Evolutionary conservation across 2,888 invertebrate species (phyloP), one percentile per base, ranked within the genome.

Genomic region (Eupeodes latifasciatus): DNA sequence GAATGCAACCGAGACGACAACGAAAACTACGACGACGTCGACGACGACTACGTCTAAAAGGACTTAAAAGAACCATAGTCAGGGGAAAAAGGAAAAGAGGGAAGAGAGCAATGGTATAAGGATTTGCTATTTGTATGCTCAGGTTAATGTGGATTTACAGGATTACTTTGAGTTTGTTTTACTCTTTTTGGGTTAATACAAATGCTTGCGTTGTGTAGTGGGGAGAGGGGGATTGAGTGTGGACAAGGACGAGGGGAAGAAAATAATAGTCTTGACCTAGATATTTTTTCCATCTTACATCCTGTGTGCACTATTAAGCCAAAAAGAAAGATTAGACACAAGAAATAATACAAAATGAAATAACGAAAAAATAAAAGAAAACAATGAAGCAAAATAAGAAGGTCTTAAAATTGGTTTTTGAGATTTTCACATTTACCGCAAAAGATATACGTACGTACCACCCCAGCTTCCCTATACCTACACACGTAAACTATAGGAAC

Each of bases 71-170:
- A 6, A 40, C 40, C 40, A 7, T 7, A 9, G 9, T 9, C 40
- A 40, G 40, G 40, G 40, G 40, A 4, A 36, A 36, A 34, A 14
- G 6, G 6, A 16, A 12, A 49, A 12, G 5, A 14, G 49, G 10
- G 14, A 9, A 14, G 11, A 1, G 34, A 44, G 40, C 27, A 36
- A 11, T 34, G 34, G n/a, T 59, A 61, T 19, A 84, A 72, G 67
- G 81, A 81, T 85, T 88, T 85, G 69, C 80, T 87, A 71, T 87
- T 87, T 84, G 84, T 88, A 84, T 74, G 77, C 74, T 88, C 85
- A 88, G 88, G 88, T 88, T 85, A 88, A 88, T 88, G 88, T 88
- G 88, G 85, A 81, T 85, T 85, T 85, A 88, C 88, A 85, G 88
- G 85, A 88, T 88, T 88, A 88, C 88, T 78, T 55, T 16, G 81